A percentile compares a stretch with the other conserved stretches of the same genome.
Conservation (phyloP, 2,888 invertebrate species). For the Prosopocoilus inquinatus region DNA sequence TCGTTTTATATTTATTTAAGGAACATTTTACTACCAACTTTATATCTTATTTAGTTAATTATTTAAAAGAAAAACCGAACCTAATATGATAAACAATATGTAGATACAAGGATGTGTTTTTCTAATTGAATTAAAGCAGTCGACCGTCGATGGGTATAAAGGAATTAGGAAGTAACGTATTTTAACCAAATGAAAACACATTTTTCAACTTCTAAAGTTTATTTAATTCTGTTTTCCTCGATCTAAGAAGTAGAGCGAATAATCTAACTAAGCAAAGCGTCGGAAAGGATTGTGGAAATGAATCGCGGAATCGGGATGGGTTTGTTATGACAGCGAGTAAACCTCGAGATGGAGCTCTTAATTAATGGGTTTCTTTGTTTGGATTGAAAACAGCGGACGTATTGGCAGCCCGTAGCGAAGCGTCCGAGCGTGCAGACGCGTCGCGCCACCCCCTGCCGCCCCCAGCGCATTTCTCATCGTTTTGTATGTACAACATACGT, state of each 20-base stretch:
- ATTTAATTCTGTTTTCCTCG: neutral
- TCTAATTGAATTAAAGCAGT: too few species aligned
- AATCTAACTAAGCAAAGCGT: conserved; percentile 2
- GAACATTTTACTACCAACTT: too few species aligned
- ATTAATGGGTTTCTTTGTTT: conserved; percentile 52
- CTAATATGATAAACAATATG: too few species aligned
- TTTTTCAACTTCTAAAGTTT: neutral
- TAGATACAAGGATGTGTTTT: too few species aligned
- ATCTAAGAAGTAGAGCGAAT: conserved; percentile 5
- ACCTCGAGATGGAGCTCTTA: conserved; percentile 50
- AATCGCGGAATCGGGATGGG: conserved; percentile 32
- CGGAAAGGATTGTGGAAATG: conserved; percentile 6
- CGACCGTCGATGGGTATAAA: neutral
- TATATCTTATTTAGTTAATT: too few species aligned
- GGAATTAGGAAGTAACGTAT: neutral
- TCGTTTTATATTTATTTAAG: too few species aligned
- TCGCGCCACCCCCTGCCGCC: conserved; percentile 35
- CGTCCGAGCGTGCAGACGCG: conserved; percentile 44
- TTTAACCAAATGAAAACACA: neutral
- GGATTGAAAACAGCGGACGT: conserved; percentile 48
- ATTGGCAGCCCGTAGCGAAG: conserved; percentile 43
- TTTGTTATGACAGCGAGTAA: conserved; percentile 47
- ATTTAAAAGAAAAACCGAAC: too few species aligned
- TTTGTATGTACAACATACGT: neutral
- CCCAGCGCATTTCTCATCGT: conserved; percentile 15